Evolutionary conservation across 2,888 invertebrate species (phyloP).

Genomic region (Plagiodera versicolora): DNA sequence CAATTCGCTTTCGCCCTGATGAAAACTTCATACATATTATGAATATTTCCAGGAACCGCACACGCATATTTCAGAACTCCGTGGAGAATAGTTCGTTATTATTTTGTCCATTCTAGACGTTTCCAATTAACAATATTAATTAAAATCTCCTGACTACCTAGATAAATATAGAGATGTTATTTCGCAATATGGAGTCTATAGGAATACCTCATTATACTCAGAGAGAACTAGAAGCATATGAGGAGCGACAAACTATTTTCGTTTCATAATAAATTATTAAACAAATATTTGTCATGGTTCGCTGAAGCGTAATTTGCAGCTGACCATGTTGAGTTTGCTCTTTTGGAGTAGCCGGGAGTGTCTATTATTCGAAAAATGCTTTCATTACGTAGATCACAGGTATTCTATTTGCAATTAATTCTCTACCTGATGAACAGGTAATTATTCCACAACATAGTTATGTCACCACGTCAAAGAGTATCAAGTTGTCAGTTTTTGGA

Average conservation of each 20-base stretch:
- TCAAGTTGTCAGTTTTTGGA: too few relatives aligned
- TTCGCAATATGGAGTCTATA: constrained; percentile 26
- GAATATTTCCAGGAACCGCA: constrained; percentile 35
- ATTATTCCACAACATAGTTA: too few relatives aligned
- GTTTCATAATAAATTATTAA: constrained; percentile 42
- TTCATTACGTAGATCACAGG: background rate
- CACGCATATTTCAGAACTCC: constrained; percentile 41
- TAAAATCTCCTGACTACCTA: constrained; percentile 50
- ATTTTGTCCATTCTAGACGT: constrained; percentile 47
- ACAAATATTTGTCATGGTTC: constrained; percentile 40
- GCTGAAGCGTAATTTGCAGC: constrained; percentile 13
- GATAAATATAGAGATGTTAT: constrained; percentile 47
- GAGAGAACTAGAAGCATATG: constrained; percentile 1
- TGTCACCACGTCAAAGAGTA: too few relatives aligned
- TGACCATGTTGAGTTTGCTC: constrained; percentile 1
- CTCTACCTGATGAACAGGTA: too few relatives aligned
- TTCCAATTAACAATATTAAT: constrained; percentile 52
- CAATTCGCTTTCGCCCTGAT: constrained; percentile 26
- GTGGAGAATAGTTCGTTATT: constrained; percentile 42
- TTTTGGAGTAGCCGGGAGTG: background rate
- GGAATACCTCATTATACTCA: constrained; percentile 17
- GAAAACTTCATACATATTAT: constrained; percentile 27
- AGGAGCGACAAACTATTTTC: constrained; percentile 41
- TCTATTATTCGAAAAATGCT: background rate
- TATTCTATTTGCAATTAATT: background rate